Base-by-base conservation (phyloP, 92 coral and sea anemone species). In the Phenganax stokvisi region DNA sequence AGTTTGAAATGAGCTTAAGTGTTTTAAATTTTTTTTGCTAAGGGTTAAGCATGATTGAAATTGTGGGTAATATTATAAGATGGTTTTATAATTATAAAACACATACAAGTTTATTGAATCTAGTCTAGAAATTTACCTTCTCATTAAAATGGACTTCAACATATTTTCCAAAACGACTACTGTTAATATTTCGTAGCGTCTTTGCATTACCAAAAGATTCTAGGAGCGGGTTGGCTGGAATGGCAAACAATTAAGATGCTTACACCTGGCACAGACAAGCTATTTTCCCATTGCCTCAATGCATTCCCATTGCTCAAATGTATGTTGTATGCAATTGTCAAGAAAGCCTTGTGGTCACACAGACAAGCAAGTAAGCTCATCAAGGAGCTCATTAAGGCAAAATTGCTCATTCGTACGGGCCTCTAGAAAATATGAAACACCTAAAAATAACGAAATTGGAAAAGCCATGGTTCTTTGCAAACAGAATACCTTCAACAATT, bases 161-260 rank as follows among this genome's bases (percentile, higher is more conserved):
- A 47, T 94, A 94, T 83, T 94, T 93, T 25, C 98, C 98, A 91
- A 94, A 94, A 16, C 98, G 86, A 84, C 98, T 94, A 64, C 98
- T 94, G 89, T 94, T 94, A 72, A 90, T 89, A 63, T 94, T 94
- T 25, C 98, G 81, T 75, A 94, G 7, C 3, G 98, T 94, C 84
- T 91, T 94, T 51, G 98, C 98, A 86, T 94, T 94, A 28, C 98
- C 98, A 88, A 94, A 94, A 0, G 98, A 94, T 80, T 94, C 98
- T 4, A 94, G 89, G 3, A 94, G 84, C 11, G 98, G 98, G 69
- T 94, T 94, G 59, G 98, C 98, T 94, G 84, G 20, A 17, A 77
- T 52, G 57, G 61, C 12, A 81, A 77, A 80, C 29, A 53, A 52
- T 31, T 29, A 62, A 57, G 12, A 52, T 6, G 20, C 10, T 28